A percentile compares a stretch with the other conserved stretches of the same genome.
These are phyloP conservation scores for Clostera curtula DNA, from an alignment of 2,888 invertebrate genomes.

Conservation along the genomic window DNA sequence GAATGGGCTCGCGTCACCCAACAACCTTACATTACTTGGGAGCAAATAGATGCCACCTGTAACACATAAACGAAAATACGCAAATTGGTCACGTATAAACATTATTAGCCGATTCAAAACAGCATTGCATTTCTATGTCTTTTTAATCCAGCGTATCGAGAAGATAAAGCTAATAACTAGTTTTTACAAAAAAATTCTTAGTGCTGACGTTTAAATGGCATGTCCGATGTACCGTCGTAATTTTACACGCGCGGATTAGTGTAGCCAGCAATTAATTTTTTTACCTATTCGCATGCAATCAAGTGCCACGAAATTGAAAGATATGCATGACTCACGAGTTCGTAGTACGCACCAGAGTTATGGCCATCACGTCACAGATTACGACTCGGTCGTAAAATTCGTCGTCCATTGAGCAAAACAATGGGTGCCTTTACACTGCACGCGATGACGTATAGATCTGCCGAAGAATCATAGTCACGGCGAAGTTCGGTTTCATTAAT, in stretches of 20 bases:
- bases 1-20: slow-evolving; percentile 26
- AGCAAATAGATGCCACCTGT: too few species aligned
- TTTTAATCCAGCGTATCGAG: not conserved
- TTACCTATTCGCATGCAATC: slow-evolving; percentile 15
- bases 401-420: slow-evolving; percentile 67
- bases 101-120: slow-evolving; percentile 5
- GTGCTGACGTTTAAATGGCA: slow-evolving; percentile 22
- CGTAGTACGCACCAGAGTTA: slow-evolving; percentile 48
- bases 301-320: slow-evolving; percentile 49
- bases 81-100: too few species aligned
- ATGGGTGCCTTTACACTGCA: too few species aligned
- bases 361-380: slow-evolving; percentile 58
- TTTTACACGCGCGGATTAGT: slow-evolving; percentile 12
- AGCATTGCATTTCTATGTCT: not conserved
- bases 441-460: too few species aligned
- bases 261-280: slow-evolving; percentile 12
- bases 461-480: too few species aligned
- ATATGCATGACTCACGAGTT: slow-evolving; percentile 49
- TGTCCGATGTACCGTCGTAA: slow-evolving; percentile 18
- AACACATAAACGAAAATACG: too few species aligned
- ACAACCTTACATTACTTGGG: too few species aligned
- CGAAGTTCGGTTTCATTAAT: too few species aligned
- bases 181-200: slow-evolving; percentile 14
- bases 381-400: slow-evolving; percentile 66
- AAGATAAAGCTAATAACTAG: slow-evolving; percentile 20